phyloP scores from a whole-genome alignment of 1,140 invertebrate species.

The Amphibalanus amphitrite region DNA sequence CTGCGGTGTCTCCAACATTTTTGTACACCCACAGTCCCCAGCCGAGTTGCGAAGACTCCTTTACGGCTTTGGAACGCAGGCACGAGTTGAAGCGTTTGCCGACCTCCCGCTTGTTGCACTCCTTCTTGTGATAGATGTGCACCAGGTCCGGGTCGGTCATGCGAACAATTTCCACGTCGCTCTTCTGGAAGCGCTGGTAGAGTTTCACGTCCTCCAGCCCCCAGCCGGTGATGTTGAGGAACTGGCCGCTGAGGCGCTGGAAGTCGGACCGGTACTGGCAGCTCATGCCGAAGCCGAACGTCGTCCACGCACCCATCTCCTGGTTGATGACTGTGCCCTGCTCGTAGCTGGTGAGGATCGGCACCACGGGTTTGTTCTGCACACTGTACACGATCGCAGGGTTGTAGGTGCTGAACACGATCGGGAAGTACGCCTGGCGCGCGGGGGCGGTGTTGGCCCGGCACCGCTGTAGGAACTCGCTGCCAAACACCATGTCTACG shows the following conservation, averaged over 20 bases:
- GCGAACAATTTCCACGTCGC: slow-evolving; percentile 49
- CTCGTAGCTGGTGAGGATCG: background rate
- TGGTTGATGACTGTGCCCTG: slow-evolving; percentile 41
- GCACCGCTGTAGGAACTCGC: slow-evolving; percentile 51
- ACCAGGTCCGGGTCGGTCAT: slow-evolving; percentile 68
- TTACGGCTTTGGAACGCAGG: slow-evolving; percentile 53
- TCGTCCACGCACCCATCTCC: slow-evolving; percentile 66
- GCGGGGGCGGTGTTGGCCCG: slow-evolving; percentile 36
- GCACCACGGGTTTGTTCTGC: background rate
- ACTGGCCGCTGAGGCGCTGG: slow-evolving; percentile 49
- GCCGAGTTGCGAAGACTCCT: slow-evolving; percentile 45
- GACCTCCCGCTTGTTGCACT: slow-evolving; percentile 40
- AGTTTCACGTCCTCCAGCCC: slow-evolving; percentile 64
- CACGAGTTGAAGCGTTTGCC: slow-evolving; percentile 58
- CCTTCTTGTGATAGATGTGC: slow-evolving; percentile 66
- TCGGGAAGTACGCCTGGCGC: slow-evolving; percentile 61
- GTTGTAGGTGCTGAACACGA: slow-evolving; percentile 69
- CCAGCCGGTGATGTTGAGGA: slow-evolving; percentile 59
- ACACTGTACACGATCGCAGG: slow-evolving; percentile 27
- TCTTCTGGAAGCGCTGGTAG: slow-evolving; percentile 41
- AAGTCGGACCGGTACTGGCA: slow-evolving; percentile 68
- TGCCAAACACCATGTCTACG: slow-evolving; percentile 60
- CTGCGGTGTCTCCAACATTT: background rate
- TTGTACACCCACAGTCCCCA: background rate
- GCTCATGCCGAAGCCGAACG: slow-evolving; percentile 70